Base-by-base conservation (phyloP, 2,888 invertebrate species). In the Lasioglossum malachurum region DNA sequence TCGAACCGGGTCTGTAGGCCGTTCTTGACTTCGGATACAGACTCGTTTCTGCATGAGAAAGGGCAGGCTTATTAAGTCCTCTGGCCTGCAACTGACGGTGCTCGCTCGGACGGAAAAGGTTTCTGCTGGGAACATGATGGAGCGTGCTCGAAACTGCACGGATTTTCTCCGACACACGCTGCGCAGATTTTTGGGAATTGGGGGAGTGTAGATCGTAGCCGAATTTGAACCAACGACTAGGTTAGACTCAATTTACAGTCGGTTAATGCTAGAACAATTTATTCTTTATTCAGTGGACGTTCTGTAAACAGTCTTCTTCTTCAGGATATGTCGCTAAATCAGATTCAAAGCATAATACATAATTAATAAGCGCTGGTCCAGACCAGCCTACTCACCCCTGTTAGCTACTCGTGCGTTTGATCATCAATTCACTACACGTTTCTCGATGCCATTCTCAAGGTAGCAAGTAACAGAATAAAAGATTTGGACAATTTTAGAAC, bases 11-110 rank as follows among this genome's bases (percentile, higher is more conserved):
- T 14, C 23, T 3, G 12, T 1, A 4, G 31, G 5, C 4, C 49
- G 19, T 77, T 35, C 41, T 60, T 84, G 83, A 84, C 84, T 84
- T 78, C 14, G 19, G 8, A 64, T 64, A 10, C 27, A 10, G 67
- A 19, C 35, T 31, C 44, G 41, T 38, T n/a, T 75, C 38, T 64
- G 60, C 60, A 64, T 60, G n/a, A 23, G 23, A 60, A 44, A 60
- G 19, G n/a, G n/a, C 8, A 44, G 44, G 41, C 8, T 76, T 75
- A 53, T 75, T 53, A 23, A 60, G 69, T 41, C n/a, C 69, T 71
- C 41, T 5, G 38, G n/a, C n/a, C 35, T 35, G 41, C 14, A 41
- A n/a, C 38, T 23, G 41, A 71, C 41, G n/a, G 14, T 41, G 41
- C 41, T 14, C n/a, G 23, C 38, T 71, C n/a, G 12, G 10, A 14